Conservation (phyloP, 2,888 invertebrate species). For the Machimus atricapillus region DNA sequence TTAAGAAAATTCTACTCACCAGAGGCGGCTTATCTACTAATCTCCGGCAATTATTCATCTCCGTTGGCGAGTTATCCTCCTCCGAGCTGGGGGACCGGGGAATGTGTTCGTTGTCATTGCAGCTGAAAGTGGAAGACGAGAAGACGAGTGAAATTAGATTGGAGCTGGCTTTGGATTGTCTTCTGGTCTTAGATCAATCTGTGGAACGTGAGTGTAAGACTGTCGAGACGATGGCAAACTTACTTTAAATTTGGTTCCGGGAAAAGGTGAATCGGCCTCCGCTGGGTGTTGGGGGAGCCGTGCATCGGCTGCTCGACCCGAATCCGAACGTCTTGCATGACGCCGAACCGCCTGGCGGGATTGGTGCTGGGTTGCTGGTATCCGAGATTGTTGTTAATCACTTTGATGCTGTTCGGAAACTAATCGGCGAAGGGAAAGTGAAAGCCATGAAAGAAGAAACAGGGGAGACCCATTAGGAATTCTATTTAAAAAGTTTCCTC, state of each 20-base stretch:
- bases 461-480: neutral
- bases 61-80: conserved; percentile 87
- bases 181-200: neutral
- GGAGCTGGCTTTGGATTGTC: neutral
- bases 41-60: conserved; percentile 84
- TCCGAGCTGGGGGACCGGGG: conserved; percentile 71
- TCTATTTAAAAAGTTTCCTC: neutral
- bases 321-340: conserved; percentile 61
- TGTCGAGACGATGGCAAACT: neutral
- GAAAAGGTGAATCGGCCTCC: conserved; percentile 49
- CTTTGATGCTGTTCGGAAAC: conserved; percentile 46
- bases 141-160: neutral
- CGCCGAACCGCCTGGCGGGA: conserved; percentile 49
- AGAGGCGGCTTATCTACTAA: conserved; percentile 83
- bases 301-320: conserved; percentile 56
- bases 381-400: conserved; percentile 47
- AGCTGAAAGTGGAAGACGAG: conserved; percentile 28
- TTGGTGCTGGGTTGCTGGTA: conserved; percentile 30
- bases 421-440: neutral
- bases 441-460: neutral
- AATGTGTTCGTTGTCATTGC: conserved; percentile 51
- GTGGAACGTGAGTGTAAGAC: neutral
- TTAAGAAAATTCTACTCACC: conserved; percentile 52
- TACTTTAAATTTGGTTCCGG: conserved; percentile 48
- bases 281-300: conserved; percentile 49